Base-by-base conservation (phyloP, 37 sponge, comb jelly and placozoan genomes). In the Bolinopsis microptera region DNA sequence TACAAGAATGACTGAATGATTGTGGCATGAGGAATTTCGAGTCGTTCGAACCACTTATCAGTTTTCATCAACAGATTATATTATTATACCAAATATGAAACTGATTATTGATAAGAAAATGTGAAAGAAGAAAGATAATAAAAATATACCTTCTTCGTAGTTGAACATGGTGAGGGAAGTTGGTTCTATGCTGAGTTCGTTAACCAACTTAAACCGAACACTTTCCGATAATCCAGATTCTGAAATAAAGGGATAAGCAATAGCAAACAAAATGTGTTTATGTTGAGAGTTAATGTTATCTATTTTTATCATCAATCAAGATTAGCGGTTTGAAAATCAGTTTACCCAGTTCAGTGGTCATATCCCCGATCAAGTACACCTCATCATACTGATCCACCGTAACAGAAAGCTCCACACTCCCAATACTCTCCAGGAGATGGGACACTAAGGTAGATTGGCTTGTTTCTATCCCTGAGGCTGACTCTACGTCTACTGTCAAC, bases 91-190 rank as follows among this genome's bases (percentile, higher is more conserved):
- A n/a, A n/a, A n/a, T n/a, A n/a, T n/a, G n/a, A n/a, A n/a, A n/a
- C n/a, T n/a, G n/a, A n/a, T n/a, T n/a, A n/a, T n/a, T n/a, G n/a
- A n/a, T n/a, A n/a, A n/a, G n/a, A n/a, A n/a, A n/a, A n/a, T n/a
- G n/a, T n/a, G n/a, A n/a, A n/a, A n/a, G n/a, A n/a, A n/a, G n/a
- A n/a, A n/a, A n/a, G n/a, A n/a, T n/a, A n/a, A n/a, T n/a, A n/a
- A n/a, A n/a, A n/a, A n/a, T n/a, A n/a, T n/a, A 48, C 36, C 32
- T 13, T 77, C 80, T 36, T 77, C 80, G 80, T 77, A 77, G 80
- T 77, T 77, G 35, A 77, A 77, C 35, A 77, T 28, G 80, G 80
- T 77, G 5, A 77, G 80, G 36, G 80, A 77, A 9, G 80, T 16
- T 0, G 80, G 80, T 1, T 27, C 13, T 27, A 77, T 32, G 0